Percentiles rank a stretch among this genome's conserved stretches.
Evolutionary conservation across 2,888 invertebrate genomes (phyloP).

Genomic region (Dynastes grantii): DNA sequence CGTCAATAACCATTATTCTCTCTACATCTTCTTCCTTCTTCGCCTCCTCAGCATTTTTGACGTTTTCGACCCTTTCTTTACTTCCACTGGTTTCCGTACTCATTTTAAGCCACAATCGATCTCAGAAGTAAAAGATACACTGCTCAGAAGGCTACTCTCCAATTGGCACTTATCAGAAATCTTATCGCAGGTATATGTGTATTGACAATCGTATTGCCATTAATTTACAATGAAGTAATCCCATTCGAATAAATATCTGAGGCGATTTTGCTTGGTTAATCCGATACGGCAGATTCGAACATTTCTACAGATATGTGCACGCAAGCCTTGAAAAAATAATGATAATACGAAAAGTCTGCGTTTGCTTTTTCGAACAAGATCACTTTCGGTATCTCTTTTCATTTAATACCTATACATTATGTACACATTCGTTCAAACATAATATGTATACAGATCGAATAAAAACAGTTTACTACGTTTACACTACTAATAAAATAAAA

Average conservation of each 20-base stretch:
- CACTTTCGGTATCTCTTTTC: slow-evolving; percentile 36
- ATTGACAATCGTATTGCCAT: slow-evolving; percentile 33
- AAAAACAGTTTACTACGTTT: slow-evolving; percentile 18
- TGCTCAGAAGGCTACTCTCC: slow-evolving; percentile 1
- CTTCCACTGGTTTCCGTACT: not conserved
- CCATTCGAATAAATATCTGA: slow-evolving; percentile 31
- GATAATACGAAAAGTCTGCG: slow-evolving; percentile 28
- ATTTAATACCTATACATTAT: slow-evolving; percentile 41
- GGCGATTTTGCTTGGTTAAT: not conserved
- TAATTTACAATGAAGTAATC: slow-evolving; percentile 35
- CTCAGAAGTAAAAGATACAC: not conserved
- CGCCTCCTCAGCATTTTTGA: not conserved
- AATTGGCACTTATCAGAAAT: slow-evolving; percentile 34
- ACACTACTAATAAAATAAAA: slow-evolving; percentile 15
- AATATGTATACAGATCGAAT: slow-evolving; percentile 27
- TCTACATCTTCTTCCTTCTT: slow-evolving; percentile 41
- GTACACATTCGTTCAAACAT: slow-evolving; percentile 15
- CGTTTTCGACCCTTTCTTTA: slow-evolving; percentile 17
- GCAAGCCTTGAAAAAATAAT: slow-evolving; percentile 30
- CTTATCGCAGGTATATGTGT: slow-evolving; percentile 26
- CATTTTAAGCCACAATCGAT: not conserved
- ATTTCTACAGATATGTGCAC: not conserved
- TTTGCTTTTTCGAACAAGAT: slow-evolving; percentile 36
- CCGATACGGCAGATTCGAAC: not conserved
- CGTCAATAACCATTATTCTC: slow-evolving; percentile 49